A percentile compares a stretch with the other conserved stretches of the same genome.
Conservation (phyloP, 1,140 invertebrate genomes). For the Drosophila nannoptera region DNA sequence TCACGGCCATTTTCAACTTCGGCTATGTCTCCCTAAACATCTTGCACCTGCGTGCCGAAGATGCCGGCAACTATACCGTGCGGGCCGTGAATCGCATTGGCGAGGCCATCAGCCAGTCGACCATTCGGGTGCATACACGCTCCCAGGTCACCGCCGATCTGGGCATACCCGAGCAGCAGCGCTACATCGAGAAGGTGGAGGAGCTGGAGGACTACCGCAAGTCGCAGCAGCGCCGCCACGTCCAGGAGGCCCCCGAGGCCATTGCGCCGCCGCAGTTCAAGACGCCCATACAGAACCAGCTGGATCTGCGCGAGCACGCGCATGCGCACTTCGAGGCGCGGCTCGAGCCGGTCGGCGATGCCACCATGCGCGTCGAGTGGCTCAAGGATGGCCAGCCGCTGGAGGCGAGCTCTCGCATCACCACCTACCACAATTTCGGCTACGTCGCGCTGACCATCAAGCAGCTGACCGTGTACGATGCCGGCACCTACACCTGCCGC, state of each 20-base stretch:
- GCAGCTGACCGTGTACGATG: constrained; percentile 92
- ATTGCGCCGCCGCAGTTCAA: constrained; percentile 93
- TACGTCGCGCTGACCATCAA: constrained; percentile 98
- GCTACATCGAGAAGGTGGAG: constrained; percentile 95
- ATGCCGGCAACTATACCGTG: constrained; percentile 94
- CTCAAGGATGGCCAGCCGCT: constrained; percentile 94
- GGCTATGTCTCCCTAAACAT: constrained; percentile 99
- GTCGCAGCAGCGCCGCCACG: constrained; percentile 87
- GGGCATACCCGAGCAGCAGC: constrained; percentile 94
- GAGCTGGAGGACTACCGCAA: constrained; percentile 94
- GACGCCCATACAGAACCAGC: constrained; percentile 93
- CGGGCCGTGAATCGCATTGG: constrained; percentile 92
- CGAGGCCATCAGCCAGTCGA: constrained; percentile 89
- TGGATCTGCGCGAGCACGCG: constrained; percentile 93
- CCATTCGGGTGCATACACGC: constrained; percentile 87
- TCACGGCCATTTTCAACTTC: constrained; percentile 98
- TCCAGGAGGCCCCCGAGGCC: constrained; percentile 88
- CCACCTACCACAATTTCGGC: constrained; percentile 97
- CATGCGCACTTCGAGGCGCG: constrained; percentile 97
- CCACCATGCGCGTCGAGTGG: constrained; percentile 96
- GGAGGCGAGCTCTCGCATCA: constrained; percentile 95
- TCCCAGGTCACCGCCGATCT: constrained; percentile 91
- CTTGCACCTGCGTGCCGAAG: constrained; percentile 96
- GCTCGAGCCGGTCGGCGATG: constrained; percentile 94
- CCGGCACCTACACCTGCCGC: constrained; percentile 93